Percentiles rank a stretch among this genome's conserved stretches.
Conservation (phyloP, 2,888 invertebrate species). For the Microctonus aethiopoides region DNA sequence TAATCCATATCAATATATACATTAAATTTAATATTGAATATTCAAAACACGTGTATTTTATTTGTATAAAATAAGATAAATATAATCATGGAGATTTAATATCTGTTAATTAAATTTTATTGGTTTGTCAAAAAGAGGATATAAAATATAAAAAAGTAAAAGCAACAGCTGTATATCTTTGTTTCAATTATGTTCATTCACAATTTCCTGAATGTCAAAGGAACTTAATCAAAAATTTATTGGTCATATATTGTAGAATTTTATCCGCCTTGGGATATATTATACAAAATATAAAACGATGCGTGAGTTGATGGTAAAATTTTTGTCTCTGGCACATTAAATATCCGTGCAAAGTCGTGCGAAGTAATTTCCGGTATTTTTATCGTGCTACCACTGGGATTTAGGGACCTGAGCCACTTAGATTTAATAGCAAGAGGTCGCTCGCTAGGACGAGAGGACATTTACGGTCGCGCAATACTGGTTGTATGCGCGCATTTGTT, state of each 20-base stretch:
- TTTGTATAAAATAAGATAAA: too few species aligned
- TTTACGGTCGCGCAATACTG: slow-evolving; percentile 31
- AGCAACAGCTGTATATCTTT: neutral
- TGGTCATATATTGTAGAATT: neutral
- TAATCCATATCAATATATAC: too few species aligned
- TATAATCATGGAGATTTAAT: too few species aligned
- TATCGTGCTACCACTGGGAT: slow-evolving; percentile 57
- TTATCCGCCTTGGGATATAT: neutral
- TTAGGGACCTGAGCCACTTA: slow-evolving; percentile 63
- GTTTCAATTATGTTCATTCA: neutral
- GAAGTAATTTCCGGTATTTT: slow-evolving; percentile 62
- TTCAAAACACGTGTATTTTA: too few species aligned
- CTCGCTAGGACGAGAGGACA: slow-evolving; percentile 16
- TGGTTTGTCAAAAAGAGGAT: too few species aligned
- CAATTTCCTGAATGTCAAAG: slow-evolving; percentile 19
- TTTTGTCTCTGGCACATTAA: slow-evolving; percentile 12
- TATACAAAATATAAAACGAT: slow-evolving; percentile 20
- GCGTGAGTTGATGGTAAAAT: slow-evolving; percentile 11
- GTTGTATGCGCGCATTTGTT: neutral
- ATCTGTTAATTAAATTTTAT: too few species aligned
- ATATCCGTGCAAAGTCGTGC: slow-evolving; percentile 35
- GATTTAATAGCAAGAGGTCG: slow-evolving; percentile 58
- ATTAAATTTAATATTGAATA: too few species aligned
- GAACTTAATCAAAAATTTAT: neutral
- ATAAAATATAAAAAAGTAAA: neutral